Percentiles rank a stretch among this genome's conserved stretches.
These are phyloP conservation scores for Paraplagusia blochii DNA, from an alignment of 2,113 vertebrate species.

Conservation along the genomic window DNA sequence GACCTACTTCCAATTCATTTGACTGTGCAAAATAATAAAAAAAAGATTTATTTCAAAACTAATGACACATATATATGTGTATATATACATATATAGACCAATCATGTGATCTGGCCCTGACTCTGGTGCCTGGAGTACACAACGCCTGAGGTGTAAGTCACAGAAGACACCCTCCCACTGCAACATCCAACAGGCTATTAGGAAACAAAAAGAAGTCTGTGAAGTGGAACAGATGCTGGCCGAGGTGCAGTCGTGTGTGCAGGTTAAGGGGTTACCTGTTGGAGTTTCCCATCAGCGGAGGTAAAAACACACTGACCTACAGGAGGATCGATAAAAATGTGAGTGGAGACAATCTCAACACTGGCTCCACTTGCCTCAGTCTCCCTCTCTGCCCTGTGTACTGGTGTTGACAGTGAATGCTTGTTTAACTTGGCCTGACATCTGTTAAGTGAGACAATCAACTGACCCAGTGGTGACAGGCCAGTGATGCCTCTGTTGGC, in stretches of 20 bases:
- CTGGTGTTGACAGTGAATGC: not conserved
- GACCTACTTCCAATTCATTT: no score
- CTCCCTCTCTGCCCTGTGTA: not conserved
- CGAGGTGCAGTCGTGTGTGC: not conserved
- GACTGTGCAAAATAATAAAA: no score
- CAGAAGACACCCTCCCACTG: no score
- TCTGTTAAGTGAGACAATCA: not conserved
- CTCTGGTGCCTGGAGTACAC: no score
- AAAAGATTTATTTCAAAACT: no score
- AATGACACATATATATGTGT: no score
- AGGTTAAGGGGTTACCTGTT: not conserved
- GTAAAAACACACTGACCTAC: not conserved
- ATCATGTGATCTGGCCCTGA: no score
- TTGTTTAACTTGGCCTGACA: not conserved
- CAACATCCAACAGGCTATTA: no score
- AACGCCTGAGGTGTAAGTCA: no score
- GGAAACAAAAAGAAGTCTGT: not conserved
- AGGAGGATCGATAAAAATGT: not conserved
- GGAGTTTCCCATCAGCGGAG: not conserved
- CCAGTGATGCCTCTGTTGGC: not conserved
- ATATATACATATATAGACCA: no score
- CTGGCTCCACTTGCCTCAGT: not conserved
- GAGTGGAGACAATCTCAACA: not conserved
- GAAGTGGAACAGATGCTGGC: not conserved
- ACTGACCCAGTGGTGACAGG: not conserved